These are phyloP conservation scores for Homarus americanus DNA, from an alignment of 1,140 invertebrate genomes.

Conservation along the genomic window DNA sequence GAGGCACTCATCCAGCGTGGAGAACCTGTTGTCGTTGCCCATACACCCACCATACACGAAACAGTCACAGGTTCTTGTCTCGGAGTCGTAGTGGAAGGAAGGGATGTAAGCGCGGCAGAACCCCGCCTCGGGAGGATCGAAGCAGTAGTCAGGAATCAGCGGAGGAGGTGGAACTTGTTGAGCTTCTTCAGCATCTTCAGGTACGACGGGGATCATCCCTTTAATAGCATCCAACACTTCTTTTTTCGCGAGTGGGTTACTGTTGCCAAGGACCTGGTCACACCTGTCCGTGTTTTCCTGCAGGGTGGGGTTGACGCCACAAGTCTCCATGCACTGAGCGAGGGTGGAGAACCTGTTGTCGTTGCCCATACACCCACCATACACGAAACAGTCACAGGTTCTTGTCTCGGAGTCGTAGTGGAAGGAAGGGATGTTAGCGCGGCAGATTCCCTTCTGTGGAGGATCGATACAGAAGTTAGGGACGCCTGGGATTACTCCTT, in stretches of 20 bases:
- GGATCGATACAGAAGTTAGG: slow-evolving; percentile 89
- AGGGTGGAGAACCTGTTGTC: slow-evolving; percentile 79
- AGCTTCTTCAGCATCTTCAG: too few relatives aligned
- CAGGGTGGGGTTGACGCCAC: too few relatives aligned
- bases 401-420: slow-evolving; percentile 78
- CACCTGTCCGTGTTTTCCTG: too few relatives aligned
- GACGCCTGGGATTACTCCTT: too few relatives aligned
- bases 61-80: slow-evolving; percentile 77
- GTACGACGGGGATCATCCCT: too few relatives aligned
- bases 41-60: slow-evolving; percentile 75
- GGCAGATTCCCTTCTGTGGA: slow-evolving; percentile 81
- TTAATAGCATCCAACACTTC: too few relatives aligned
- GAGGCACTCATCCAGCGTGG: too few relatives aligned
- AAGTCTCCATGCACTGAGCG: slow-evolving; percentile 77
- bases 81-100: slow-evolving; percentile 78
- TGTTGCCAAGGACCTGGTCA: too few relatives aligned
- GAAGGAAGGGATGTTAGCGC: slow-evolving; percentile 75
- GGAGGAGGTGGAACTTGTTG: too few relatives aligned
- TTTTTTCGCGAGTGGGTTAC: too few relatives aligned
- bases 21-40: too few relatives aligned
- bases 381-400: slow-evolving; percentile 78
- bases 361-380: slow-evolving; percentile 79
- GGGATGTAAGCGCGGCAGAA: slow-evolving; percentile 77
- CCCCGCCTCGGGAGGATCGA: slow-evolving; percentile 84
- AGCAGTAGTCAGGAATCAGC: slow-evolving; percentile 88